These are phyloP conservation scores for Stramonita haemastoma DNA, from an alignment of 2,888 invertebrate genomes.

Conservation along the genomic window DNA sequence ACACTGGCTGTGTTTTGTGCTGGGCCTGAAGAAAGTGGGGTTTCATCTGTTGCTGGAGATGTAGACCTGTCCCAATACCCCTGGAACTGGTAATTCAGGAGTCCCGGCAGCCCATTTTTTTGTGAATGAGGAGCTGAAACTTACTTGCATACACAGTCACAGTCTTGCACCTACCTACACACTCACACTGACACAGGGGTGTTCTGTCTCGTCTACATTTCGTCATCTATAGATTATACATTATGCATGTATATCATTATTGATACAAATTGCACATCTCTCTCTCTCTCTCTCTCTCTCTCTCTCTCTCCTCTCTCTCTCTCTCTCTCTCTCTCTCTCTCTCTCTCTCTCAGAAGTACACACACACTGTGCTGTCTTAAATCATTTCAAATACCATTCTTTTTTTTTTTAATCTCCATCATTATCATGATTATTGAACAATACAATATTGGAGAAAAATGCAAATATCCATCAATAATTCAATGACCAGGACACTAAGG, in stretches of 20 bases:
- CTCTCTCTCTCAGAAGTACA: neutral
- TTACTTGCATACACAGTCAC: neutral
- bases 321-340: conserved; percentile 9
- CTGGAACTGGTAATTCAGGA: neutral
- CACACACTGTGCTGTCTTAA: neutral
- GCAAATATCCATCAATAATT: neutral
- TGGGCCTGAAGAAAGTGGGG: neutral
- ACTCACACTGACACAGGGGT: neutral
- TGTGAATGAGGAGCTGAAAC: neutral
- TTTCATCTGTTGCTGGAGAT: neutral
- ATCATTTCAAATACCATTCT: neutral
- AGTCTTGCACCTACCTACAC: neutral
- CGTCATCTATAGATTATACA: neutral
- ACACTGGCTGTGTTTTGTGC: neutral
- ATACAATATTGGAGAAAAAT: neutral
- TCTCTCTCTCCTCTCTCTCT: conserved; percentile 28
- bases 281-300: conserved; percentile 25
- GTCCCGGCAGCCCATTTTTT: neutral
- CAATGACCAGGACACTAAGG: neutral
- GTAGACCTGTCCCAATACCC: too few species aligned
- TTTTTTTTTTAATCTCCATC: neutral
- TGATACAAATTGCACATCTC: neutral
- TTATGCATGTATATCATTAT: neutral
- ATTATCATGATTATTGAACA: neutral
- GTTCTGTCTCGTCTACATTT: neutral